A percentile compares a stretch with the other conserved stretches of the same genome.
Conservation (phyloP, 2,113 vertebrate genomes). For the Brachyistius frenatus region DNA sequence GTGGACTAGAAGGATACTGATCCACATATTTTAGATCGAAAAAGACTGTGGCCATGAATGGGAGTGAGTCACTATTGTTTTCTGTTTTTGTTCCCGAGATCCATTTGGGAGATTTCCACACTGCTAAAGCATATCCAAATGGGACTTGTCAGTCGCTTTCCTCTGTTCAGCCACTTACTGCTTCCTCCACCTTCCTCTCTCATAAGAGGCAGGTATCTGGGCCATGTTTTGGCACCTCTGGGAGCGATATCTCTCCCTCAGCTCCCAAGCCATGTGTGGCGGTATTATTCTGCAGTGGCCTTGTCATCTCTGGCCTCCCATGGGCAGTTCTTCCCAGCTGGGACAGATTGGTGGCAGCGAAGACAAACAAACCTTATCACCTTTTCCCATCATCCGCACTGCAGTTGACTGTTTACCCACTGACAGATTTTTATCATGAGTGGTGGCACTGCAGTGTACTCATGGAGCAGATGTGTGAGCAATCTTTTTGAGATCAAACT, state of each 20-base stretch:
- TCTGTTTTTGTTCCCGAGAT: neutral
- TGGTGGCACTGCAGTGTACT: slow-evolving; percentile 9
- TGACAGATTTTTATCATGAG: slow-evolving; percentile 34
- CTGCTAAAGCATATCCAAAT: neutral
- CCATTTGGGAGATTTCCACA: neutral
- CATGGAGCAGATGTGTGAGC: neutral
- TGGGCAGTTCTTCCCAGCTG: slow-evolving; percentile 22
- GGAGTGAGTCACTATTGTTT: neutral
- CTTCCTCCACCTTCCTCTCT: neutral
- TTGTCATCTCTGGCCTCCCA: slow-evolving; percentile 45
- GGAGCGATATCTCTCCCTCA: slow-evolving; percentile 23
- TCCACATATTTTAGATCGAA: neutral
- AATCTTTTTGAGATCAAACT: slow-evolving; percentile 6
- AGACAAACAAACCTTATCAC: slow-evolving; percentile 35
- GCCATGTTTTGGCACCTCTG: slow-evolving; percentile 24
- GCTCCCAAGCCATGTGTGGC: slow-evolving; percentile 19
- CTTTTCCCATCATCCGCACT: slow-evolving; percentile 30
- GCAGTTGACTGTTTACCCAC: slow-evolving; percentile 39
- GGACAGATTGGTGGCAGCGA: slow-evolving; percentile 25
- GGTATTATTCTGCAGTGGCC: slow-evolving; percentile 41
- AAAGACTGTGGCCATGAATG: neutral
- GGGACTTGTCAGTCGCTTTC: neutral
- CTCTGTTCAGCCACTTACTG: neutral
- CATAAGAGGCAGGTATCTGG: slow-evolving; percentile 19
- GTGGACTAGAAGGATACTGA: neutral